Percentiles rank a stretch among this genome's conserved stretches.
Conservation (phyloP, 2,888 invertebrate genomes). For the Dinocampus coccinellae region DNA sequence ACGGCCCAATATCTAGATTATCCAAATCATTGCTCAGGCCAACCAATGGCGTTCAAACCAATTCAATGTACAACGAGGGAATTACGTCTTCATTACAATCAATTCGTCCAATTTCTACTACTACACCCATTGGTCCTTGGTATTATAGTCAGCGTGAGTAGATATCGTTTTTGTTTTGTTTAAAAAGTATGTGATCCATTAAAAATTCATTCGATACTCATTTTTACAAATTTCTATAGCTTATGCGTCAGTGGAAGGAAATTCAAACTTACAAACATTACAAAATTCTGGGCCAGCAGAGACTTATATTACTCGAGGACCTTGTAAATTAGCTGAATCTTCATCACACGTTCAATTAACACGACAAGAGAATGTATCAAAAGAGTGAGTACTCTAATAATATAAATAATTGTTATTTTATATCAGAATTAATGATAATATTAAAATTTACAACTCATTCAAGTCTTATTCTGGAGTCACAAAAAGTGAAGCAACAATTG, state of each 20-base stretch:
- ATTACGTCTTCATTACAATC: slow-evolving; percentile 61
- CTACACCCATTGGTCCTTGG: slow-evolving; percentile 70
- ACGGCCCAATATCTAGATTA: slow-evolving; percentile 76
- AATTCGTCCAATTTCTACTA: slow-evolving; percentile 70
- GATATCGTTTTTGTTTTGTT: too few relatives aligned
- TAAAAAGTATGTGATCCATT: not conserved
- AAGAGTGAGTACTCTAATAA: slow-evolving; percentile 60
- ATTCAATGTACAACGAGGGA: slow-evolving; percentile 64
- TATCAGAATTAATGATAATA: too few relatives aligned
- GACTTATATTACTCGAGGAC: slow-evolving; percentile 70
- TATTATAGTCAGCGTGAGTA: slow-evolving; percentile 68
- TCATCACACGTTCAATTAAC: slow-evolving; percentile 60
- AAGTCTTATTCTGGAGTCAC: slow-evolving; percentile 73
- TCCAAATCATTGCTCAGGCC: slow-evolving; percentile 61
- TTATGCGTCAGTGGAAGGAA: slow-evolving; percentile 58
- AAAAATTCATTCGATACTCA: not conserved
- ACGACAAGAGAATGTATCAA: slow-evolving; percentile 64
- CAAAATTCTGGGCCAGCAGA: slow-evolving; percentile 67
- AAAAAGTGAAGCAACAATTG: slow-evolving; percentile 74
- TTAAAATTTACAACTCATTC: too few relatives aligned
- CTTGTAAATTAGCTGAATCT: slow-evolving; percentile 64
- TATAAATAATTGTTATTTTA: not conserved
- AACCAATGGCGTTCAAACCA: slow-evolving; percentile 55
- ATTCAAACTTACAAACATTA: slow-evolving; percentile 59
- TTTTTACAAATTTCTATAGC: slow-evolving; percentile 49